phyloP scores from a whole-genome alignment of 2,888 invertebrate species.

The Ischnus inquisitorius region DNA sequence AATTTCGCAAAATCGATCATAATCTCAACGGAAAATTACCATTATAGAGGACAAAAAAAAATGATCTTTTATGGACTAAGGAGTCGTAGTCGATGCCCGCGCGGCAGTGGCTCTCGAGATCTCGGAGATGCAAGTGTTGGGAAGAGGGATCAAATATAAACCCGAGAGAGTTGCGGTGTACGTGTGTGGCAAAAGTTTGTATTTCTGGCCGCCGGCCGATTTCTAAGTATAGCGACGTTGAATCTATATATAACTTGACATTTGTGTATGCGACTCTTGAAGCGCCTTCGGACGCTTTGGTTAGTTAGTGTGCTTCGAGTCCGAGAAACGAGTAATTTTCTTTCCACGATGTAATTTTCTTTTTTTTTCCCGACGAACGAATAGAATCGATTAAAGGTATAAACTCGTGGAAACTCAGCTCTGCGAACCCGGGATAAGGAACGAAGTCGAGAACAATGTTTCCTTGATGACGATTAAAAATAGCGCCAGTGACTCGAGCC shows the following conservation, averaged over 20 bases:
- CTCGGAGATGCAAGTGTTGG: conserved; percentile 55
- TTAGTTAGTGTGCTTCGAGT: conserved; percentile 36
- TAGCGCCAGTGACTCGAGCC: not conserved
- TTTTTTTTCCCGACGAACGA: not conserved
- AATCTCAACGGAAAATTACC: too few species aligned
- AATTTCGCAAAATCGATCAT: too few species aligned
- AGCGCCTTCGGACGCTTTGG: conserved; percentile 68
- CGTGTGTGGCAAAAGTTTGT: conserved; percentile 69
- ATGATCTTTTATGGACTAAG: too few species aligned
- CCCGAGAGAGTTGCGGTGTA: conserved; percentile 49
- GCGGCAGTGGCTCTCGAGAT: conserved; percentile 1
- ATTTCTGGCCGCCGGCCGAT: conserved; percentile 80
- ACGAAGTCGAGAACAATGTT: not conserved
- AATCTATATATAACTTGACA: conserved; percentile 82
- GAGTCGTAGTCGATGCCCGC: too few species aligned
- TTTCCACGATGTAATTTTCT: not conserved
- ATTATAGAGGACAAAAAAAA: too few species aligned
- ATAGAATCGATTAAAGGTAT: not conserved
- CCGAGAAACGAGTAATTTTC: not conserved
- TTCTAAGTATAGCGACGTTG: conserved; percentile 80
- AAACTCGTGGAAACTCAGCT: not conserved
- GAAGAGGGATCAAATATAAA: conserved; percentile 65
- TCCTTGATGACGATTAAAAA: not conserved
- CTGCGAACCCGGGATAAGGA: not conserved
- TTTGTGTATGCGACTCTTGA: conserved; percentile 77